Conservation (phyloP, 2,113 vertebrate genomes). For the Sinocyclocheilus grahami region DNA sequence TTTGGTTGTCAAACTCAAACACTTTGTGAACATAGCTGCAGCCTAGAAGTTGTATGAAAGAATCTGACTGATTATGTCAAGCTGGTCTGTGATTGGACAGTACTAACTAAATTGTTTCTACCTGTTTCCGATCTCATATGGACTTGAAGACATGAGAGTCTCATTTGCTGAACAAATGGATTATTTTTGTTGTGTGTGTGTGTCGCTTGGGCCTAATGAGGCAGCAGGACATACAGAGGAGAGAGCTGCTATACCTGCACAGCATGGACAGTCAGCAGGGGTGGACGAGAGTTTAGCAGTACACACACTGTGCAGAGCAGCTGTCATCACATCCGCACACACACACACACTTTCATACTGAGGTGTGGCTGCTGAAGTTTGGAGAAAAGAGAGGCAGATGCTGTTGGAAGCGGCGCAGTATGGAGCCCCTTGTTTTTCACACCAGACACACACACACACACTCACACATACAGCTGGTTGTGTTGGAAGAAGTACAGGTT, state of each 20-base stretch:
- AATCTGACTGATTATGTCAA: background rate
- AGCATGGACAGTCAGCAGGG: conserved; percentile 52
- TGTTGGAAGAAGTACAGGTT: conserved; percentile 9
- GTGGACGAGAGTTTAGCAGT: conserved; percentile 50
- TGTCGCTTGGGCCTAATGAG: conserved; percentile 37
- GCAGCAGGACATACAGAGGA: conserved; percentile 39
- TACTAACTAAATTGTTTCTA: background rate
- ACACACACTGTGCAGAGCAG: conserved; percentile 57
- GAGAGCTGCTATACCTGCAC: conserved; percentile 49
- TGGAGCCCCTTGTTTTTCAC: conserved; percentile 40
- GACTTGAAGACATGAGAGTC: conserved; percentile 40
- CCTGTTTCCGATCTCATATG: conserved; percentile 24
- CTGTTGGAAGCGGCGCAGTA: conserved; percentile 58
- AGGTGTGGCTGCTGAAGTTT: conserved; percentile 39
- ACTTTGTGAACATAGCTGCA: background rate
- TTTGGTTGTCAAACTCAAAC: background rate
- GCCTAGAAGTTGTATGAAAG: background rate
- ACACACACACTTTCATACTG: conserved; percentile 9
- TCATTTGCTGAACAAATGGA: conserved; percentile 65
- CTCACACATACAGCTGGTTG: conserved; percentile 20
- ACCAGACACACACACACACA: conserved; percentile 32
- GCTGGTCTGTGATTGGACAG: background rate
- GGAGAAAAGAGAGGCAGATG: conserved; percentile 49
- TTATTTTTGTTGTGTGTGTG: conserved; percentile 21
- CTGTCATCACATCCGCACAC: conserved; percentile 49